Percentiles rank a stretch among this genome's conserved stretches.
Evolutionary conservation across 1,140 invertebrate species (phyloP).

Genomic region (Aphidius gifuensis): DNA sequence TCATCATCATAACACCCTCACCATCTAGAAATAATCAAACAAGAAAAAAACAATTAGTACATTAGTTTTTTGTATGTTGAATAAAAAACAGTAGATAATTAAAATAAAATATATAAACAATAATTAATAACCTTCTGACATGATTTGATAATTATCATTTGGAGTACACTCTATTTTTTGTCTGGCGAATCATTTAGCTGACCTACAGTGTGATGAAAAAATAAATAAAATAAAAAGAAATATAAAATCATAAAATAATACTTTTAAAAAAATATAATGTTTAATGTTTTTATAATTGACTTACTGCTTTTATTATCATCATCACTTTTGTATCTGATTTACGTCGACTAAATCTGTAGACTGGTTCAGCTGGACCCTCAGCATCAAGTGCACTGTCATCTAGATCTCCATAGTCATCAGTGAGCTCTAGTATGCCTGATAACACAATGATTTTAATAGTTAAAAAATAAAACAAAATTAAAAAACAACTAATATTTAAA

Average conservation of each 20-base stretch:
- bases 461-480: neutral
- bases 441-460: no score
- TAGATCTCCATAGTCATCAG: constrained; percentile 44
- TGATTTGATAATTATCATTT: no score
- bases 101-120: no score
- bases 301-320: constrained; percentile 51
- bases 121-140: no score
- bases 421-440: constrained; percentile 29
- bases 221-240: no score
- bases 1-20: constrained; percentile 49
- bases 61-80: no score
- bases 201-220: no score
- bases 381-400: constrained; percentile 47
- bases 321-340: constrained; percentile 48
- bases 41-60: no score
- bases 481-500: constrained; percentile 10
- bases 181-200: no score
- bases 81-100: no score
- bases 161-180: no score
- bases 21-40: constrained; percentile 29
- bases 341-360: constrained; percentile 48
- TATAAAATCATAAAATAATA: no score
- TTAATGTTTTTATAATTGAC: constrained; percentile 21
- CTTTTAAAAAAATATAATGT: neutral
- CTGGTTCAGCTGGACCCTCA: constrained; percentile 42